Conservation (phyloP, 2,113 vertebrate genomes). For the Tragelaphus imberbis region DNA sequence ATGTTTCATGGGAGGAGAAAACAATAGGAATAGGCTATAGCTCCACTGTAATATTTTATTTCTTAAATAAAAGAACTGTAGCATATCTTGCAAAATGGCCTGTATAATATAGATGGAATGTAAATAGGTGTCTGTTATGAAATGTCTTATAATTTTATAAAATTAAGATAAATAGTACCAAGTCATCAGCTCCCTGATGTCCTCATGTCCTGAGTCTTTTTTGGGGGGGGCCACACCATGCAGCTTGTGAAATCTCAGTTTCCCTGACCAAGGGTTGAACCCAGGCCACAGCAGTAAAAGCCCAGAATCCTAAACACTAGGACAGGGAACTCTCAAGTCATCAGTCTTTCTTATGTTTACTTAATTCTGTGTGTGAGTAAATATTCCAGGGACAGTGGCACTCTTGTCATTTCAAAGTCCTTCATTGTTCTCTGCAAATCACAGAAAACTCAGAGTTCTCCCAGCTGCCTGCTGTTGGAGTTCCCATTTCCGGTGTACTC, state of each 20-base stretch:
- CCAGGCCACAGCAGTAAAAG: neutral
- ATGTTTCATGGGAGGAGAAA: neutral
- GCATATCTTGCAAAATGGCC: neutral
- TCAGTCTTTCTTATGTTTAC: neutral
- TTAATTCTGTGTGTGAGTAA: neutral
- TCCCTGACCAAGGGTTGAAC: neutral
- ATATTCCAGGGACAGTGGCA: neutral
- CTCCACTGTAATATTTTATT: neutral
- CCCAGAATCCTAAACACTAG: neutral
- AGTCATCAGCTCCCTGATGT: neutral
- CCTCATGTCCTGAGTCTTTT: neutral
- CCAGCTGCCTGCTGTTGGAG: neutral
- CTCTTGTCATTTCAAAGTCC: neutral
- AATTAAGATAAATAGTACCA: neutral
- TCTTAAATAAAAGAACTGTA: neutral
- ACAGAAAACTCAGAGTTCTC: neutral
- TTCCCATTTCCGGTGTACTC: fast-evolving
- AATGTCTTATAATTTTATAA: neutral
- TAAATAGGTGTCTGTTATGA: neutral
- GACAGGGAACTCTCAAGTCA: neutral
- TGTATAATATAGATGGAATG: neutral
- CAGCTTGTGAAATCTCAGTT: neutral
- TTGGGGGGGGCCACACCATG: neutral
- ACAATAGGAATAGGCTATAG: neutral
- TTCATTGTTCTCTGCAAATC: neutral